phyloP scores from a whole-genome alignment of 2,888 invertebrate species.

The Cordylochernes scorpioides region DNA sequence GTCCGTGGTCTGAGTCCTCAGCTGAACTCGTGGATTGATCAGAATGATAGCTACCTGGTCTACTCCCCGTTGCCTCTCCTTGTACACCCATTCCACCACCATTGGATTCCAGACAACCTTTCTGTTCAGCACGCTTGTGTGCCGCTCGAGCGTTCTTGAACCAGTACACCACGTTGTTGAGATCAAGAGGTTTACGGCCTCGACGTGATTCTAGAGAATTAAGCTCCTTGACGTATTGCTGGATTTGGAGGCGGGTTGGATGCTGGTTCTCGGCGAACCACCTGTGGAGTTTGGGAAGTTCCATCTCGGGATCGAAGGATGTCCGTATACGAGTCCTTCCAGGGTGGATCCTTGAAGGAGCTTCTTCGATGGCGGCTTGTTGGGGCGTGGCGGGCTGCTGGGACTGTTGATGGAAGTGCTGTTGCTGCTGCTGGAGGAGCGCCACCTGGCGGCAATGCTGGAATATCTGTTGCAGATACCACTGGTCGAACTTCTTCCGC shows the following conservation, averaged over 20 bases:
- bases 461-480: slow-evolving; percentile 35
- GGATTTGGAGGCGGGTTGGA: slow-evolving; percentile 83
- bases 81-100: slow-evolving; percentile 3
- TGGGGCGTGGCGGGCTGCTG: slow-evolving; percentile 1
- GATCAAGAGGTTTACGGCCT: slow-evolving; percentile 73
- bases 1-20: slow-evolving; percentile 12
- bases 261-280: slow-evolving; percentile 96
- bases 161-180: slow-evolving; percentile 28
- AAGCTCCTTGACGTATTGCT: slow-evolving; percentile 74
- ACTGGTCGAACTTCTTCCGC: slow-evolving; percentile 63
- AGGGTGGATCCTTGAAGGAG: slow-evolving; percentile 5
- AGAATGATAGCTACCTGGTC: slow-evolving; percentile 6
- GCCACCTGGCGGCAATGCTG: slow-evolving; percentile 14
- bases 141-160: slow-evolving; percentile 93
- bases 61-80: background rate
- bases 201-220: slow-evolving; percentile 72
- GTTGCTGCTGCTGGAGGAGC: slow-evolving; percentile 10
- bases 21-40: slow-evolving; percentile 8
- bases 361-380: slow-evolving; percentile 3
- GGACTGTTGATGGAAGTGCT: slow-evolving; percentile 8
- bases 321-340: slow-evolving; percentile 48
- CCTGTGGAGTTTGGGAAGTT: slow-evolving; percentile 74
- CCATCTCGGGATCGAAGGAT: slow-evolving; percentile 84
- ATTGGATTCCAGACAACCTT: slow-evolving; percentile 17
- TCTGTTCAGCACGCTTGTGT: slow-evolving; percentile 55